Percentiles rank a stretch among this genome's conserved stretches.
Evolutionary conservation across 1,140 invertebrate species (phyloP).

Genomic region (Oryctes rhinoceros): DNA sequence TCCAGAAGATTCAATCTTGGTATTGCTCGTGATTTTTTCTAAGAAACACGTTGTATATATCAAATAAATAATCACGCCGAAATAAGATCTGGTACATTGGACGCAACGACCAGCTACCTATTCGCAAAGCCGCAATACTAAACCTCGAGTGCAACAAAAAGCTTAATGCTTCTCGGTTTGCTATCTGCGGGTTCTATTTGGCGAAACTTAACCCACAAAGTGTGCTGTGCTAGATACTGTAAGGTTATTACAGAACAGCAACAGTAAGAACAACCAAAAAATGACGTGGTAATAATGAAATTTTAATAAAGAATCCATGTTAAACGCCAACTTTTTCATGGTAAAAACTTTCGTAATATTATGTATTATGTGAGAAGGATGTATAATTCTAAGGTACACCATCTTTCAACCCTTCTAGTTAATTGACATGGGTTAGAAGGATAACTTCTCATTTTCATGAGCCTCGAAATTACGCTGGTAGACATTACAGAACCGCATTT

Average conservation of each 20-base stretch:
- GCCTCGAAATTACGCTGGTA: conserved; percentile 7
- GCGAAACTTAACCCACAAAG: not conserved
- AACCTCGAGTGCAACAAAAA: not conserved
- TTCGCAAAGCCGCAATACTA: not conserved
- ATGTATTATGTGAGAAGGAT: not conserved
- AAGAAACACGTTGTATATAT: no score
- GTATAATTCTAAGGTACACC: conserved; percentile 13
- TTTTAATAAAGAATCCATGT: not conserved
- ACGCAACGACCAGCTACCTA: not conserved
- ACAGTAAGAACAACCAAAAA: not conserved
- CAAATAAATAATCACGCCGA: no score
- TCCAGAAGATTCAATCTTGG: no score
- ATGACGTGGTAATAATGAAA: not conserved
- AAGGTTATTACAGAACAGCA: not conserved
- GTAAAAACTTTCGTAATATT: conserved; percentile 2
- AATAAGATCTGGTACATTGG: not conserved
- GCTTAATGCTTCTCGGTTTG: not conserved
- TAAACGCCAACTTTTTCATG: not conserved
- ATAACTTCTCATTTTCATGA: conserved; percentile 11
- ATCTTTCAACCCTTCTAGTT: conserved; percentile 5
- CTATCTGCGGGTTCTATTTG: conserved; percentile 4
- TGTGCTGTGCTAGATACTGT: not conserved
- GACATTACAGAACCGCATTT: conserved; percentile 9
- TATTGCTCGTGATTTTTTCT: no score
- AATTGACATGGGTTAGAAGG: conserved; percentile 14